Conservation (phyloP, 2,888 invertebrate genomes). For the Cyclophora punctaria region DNA sequence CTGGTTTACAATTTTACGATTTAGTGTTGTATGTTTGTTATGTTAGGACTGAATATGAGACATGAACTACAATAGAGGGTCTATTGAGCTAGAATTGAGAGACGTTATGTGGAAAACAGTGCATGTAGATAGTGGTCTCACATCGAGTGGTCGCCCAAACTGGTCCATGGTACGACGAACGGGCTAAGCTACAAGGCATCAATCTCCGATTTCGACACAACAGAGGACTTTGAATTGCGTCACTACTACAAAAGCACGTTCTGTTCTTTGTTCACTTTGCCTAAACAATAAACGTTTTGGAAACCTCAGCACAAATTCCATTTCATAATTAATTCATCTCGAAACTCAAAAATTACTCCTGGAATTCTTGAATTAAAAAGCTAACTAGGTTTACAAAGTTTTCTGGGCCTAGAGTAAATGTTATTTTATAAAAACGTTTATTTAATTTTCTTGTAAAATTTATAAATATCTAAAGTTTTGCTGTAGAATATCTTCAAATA, state of each 20-base stretch:
- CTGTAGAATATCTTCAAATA: too few species aligned
- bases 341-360: too few species aligned
- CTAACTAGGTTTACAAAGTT: too few species aligned
- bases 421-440: too few species aligned
- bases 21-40: not conserved
- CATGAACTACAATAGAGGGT: not conserved
- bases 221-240: conserved; percentile 21
- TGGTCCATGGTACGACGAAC: conserved; percentile 17
- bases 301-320: too few species aligned
- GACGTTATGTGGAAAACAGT: conserved; percentile 2
- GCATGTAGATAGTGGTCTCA: conserved; percentile 1
- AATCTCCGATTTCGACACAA: conserved; percentile 28
- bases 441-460: too few species aligned
- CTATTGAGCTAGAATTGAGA: not conserved
- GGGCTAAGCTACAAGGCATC: conserved; percentile 24
- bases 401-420: too few species aligned
- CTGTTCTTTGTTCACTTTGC: not conserved
- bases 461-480: too few species aligned
- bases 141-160: conserved; percentile 3
- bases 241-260: conserved; percentile 13
- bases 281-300: too few species aligned
- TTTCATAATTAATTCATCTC: too few species aligned
- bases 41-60: not conserved
- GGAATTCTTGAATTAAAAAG: too few species aligned
- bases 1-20: not conserved